Conservation (phyloP, 2,888 invertebrate species). For the Caenorhabditis virilis region DNA sequence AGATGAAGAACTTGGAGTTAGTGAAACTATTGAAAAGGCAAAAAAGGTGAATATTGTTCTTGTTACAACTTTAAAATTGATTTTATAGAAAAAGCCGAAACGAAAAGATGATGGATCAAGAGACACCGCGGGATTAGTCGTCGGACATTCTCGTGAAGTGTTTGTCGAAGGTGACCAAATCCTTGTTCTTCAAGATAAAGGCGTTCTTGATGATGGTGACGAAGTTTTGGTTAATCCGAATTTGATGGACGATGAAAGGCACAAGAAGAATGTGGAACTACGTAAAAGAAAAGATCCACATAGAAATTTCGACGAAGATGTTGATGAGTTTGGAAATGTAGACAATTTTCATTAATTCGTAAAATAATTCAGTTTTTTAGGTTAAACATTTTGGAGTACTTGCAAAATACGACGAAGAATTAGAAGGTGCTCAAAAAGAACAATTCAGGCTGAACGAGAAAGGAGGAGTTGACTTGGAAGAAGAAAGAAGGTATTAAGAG, state of each 20-base stretch:
- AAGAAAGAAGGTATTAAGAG: constrained; percentile 43
- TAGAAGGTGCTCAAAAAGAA: constrained; percentile 74
- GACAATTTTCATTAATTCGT: too few relatives aligned
- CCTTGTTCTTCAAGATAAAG: constrained; percentile 90
- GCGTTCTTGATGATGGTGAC: constrained; percentile 80
- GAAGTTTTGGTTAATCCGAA: constrained; percentile 83
- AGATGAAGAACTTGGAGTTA: constrained; percentile 90
- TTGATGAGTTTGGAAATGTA: constrained; percentile 73
- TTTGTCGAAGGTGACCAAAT: constrained; percentile 76
- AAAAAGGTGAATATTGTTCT: too few relatives aligned
- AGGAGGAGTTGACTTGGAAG: constrained; percentile 56
- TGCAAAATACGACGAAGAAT: constrained; percentile 92
- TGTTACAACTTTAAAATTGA: too few relatives aligned
- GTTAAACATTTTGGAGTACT: constrained; percentile 73
- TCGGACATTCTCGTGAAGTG: constrained; percentile 77
- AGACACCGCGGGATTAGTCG: constrained; percentile 77
- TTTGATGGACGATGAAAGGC: constrained; percentile 70
- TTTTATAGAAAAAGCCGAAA: constrained; percentile 18
- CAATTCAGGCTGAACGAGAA: constrained; percentile 57
- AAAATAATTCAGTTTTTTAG: constrained; percentile 14
- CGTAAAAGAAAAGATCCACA: constrained; percentile 80
- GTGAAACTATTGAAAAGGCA: constrained; percentile 83
- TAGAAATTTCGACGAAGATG: constrained; percentile 75
- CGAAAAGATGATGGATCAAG: constrained; percentile 7
- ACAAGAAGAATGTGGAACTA: constrained; percentile 78